These are phyloP conservation scores for Trissolcus japonicus DNA, from an alignment of 2,888 invertebrate species.

Conservation along the genomic window DNA sequence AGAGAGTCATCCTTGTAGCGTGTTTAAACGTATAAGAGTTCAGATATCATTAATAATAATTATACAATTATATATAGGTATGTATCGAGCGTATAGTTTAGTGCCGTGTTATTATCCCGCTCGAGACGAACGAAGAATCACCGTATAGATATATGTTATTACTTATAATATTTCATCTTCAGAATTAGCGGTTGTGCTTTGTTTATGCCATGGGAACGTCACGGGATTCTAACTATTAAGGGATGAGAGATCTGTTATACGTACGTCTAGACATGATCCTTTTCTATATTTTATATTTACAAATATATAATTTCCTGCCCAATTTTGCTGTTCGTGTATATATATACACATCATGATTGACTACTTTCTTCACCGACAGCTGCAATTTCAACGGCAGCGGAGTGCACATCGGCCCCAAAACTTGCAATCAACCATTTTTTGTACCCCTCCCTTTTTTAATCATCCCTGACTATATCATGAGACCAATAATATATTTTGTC, in stretches of 20 bases:
- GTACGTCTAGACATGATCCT: constrained; percentile 42
- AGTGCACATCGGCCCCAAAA: constrained; percentile 27
- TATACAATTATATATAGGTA: constrained; percentile 76
- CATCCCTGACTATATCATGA: constrained; percentile 13
- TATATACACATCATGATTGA: constrained; percentile 29
- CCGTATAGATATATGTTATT: constrained; percentile 75
- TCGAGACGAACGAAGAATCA: constrained; percentile 65
- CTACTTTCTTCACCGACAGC: constrained; percentile 43
- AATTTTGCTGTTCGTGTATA: constrained; percentile 11
- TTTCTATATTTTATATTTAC: constrained; percentile 51
- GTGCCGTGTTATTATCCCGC: constrained; percentile 76
- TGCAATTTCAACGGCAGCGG: constrained; percentile 38
- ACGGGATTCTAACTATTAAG: constrained; percentile 67
- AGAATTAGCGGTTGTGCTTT: constrained; percentile 76
- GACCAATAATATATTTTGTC: constrained; percentile 30
- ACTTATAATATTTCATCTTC: constrained; percentile 77
- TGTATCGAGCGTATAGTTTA: constrained; percentile 75
- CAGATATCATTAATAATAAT: constrained; percentile 77
- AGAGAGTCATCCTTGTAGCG: constrained; percentile 61
- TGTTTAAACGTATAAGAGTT: constrained; percentile 71
- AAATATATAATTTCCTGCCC: constrained; percentile 39
- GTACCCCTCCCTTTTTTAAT: constrained; percentile 1
- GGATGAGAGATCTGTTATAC: constrained; percentile 57
- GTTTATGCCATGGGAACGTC: constrained; percentile 76
- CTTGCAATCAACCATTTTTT: constrained; percentile 28